Conservation (phyloP, 2,888 invertebrate species). For the Ischnura elegans region DNA sequence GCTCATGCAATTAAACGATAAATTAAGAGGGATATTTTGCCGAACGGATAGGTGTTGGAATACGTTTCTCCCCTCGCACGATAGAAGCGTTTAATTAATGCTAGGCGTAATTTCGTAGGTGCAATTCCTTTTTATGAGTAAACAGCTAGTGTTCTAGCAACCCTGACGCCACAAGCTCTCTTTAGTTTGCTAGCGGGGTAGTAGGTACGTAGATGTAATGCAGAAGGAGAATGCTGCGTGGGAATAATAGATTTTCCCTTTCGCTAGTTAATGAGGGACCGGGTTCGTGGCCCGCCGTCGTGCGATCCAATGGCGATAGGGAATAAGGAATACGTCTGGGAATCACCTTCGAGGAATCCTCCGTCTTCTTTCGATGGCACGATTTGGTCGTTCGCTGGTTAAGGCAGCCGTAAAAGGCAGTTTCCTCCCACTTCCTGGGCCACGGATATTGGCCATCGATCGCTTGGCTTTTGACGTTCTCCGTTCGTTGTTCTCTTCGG, state of each 20-base stretch:
- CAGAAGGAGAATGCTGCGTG: too few species aligned
- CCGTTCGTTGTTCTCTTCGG: neutral
- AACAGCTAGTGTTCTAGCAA: too few species aligned
- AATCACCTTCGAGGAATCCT: neutral
- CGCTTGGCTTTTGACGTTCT: neutral
- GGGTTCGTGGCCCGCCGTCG: neutral
- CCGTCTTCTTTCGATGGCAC: neutral
- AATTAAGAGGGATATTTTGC: too few species aligned
- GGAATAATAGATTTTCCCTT: neutral
- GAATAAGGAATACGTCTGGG: neutral
- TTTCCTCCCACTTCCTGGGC: slow-evolving; percentile 9
- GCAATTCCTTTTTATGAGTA: too few species aligned
- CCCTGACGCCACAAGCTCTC: too few species aligned
- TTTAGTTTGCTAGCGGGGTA: too few species aligned
- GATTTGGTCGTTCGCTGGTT: neutral
- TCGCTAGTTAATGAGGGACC: neutral
- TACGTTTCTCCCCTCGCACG: too few species aligned
- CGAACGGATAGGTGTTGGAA: too few species aligned
- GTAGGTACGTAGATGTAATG: too few species aligned
- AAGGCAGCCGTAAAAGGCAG: neutral
- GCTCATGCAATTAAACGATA: too few species aligned
- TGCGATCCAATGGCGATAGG: neutral
- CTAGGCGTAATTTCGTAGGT: too few species aligned
- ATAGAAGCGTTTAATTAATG: too few species aligned
- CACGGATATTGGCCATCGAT: neutral